A percentile compares a stretch with the other conserved stretches of the same genome.
These are phyloP conservation scores for Acholoe squamosa DNA, from an alignment of 2,888 invertebrate genomes.

Conservation along the genomic window DNA sequence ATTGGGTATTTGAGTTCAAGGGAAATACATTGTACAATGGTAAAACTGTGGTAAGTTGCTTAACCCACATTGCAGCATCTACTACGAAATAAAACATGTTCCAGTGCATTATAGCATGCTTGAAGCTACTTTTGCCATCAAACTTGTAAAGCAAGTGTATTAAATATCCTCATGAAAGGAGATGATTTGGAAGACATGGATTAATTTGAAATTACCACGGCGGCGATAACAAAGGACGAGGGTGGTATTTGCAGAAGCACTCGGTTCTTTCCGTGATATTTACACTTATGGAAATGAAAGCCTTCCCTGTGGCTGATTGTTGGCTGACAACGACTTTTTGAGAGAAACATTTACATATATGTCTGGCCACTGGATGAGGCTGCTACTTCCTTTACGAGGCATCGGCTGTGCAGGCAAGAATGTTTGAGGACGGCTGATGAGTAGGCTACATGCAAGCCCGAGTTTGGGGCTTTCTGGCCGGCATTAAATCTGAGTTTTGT, in stretches of 20 bases:
- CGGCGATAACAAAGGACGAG: slow-evolving; percentile 1
- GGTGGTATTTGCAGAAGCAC: background rate
- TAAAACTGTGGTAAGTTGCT: too few species aligned
- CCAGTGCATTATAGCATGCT: too few species aligned
- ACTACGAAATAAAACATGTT: too few species aligned
- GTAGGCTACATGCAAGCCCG: background rate
- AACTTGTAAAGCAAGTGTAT: background rate
- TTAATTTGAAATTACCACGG: background rate
- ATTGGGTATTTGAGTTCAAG: too few species aligned
- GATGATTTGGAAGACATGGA: background rate
- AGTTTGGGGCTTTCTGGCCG: background rate
- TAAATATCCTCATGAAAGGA: background rate
- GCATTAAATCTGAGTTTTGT: slow-evolving; percentile 13
- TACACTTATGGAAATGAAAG: slow-evolving; percentile 19
- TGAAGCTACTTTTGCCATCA: too few species aligned
- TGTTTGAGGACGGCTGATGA: background rate
- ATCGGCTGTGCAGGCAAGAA: background rate
- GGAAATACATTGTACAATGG: too few species aligned
- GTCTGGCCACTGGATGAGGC: background rate
- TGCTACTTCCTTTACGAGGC: background rate
- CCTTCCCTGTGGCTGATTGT: background rate
- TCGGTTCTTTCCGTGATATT: background rate
- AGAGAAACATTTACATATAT: background rate
- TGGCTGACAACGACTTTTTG: background rate
- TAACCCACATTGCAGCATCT: too few species aligned